A percentile compares a stretch with the other conserved stretches of the same genome.
Evolutionary conservation across 2,888 invertebrate genomes (phyloP).

Genomic region (Seira sanloemensis): DNA sequence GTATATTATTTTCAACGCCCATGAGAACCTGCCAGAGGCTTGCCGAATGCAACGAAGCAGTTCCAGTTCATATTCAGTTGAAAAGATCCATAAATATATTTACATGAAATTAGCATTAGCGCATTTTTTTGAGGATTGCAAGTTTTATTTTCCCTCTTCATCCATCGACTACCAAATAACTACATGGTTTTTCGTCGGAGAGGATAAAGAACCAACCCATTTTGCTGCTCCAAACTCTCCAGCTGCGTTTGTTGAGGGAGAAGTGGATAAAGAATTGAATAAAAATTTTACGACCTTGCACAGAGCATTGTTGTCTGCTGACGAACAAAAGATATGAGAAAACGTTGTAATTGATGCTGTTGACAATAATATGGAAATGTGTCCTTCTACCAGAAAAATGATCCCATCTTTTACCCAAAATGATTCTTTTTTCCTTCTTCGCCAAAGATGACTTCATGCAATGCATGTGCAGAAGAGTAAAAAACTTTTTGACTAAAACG

Average conservation of each 20-base stretch:
- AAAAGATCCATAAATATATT: background rate
- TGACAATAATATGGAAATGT: slow-evolving; percentile 17
- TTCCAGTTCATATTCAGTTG: background rate
- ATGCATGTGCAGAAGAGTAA: background rate
- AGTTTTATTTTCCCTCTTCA: background rate
- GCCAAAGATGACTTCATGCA: background rate
- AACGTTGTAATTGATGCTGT: slow-evolving; percentile 31
- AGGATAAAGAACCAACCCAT: background rate
- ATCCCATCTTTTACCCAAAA: background rate
- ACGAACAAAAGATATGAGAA: slow-evolving; percentile 25
- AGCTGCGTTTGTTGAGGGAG: background rate
- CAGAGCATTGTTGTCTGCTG: background rate
- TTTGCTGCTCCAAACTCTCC: background rate
- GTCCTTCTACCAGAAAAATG: background rate
- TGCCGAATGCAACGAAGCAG: background rate
- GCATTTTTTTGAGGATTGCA: slow-evolving; percentile 8
- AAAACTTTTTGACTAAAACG: background rate
- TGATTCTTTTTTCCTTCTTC: no score
- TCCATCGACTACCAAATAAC: background rate
- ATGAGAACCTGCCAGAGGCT: slow-evolving; percentile 44
- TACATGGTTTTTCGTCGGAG: background rate
- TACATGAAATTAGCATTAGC: background rate
- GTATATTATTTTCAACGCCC: slow-evolving; percentile 42
- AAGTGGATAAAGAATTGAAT: background rate
- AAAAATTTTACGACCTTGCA: background rate